Evolutionary conservation across 2,113 vertebrate species (phyloP).

Genomic region (Fulica atra): DNA sequence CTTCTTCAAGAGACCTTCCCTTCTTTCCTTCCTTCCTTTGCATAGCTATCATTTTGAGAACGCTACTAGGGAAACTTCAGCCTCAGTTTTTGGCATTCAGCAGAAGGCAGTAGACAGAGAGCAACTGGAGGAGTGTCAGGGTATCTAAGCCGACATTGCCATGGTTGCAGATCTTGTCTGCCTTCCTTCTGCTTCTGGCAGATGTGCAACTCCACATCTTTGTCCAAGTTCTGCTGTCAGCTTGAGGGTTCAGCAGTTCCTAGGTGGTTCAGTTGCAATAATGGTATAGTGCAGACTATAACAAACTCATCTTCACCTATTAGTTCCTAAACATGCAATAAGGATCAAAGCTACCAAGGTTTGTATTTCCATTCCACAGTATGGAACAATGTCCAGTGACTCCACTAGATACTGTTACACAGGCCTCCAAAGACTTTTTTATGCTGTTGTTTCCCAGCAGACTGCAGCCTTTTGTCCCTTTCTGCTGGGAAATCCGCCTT

Average conservation of each 20-base stretch:
- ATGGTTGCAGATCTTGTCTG: not conserved
- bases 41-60: not conserved
- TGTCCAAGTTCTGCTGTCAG: not conserved
- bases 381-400: not conserved
- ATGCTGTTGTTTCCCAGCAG: not conserved
- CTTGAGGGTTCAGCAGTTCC: not conserved
- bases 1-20: not conserved
- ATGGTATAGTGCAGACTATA: not conserved
- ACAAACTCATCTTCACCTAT: not conserved
- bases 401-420: not conserved
- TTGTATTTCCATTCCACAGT: not conserved
- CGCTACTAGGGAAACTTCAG: not conserved
- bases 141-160: not conserved
- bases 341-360: not conserved
- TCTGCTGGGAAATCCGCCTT: conserved; percentile 31
- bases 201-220: not conserved
- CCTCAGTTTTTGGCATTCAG: not conserved
- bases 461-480: conserved; percentile 35
- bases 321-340: not conserved
- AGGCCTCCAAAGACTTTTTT: not conserved
- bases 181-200: not conserved
- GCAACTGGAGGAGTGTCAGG: not conserved
- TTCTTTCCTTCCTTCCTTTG: not conserved
- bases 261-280: not conserved
- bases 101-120: not conserved